Percentiles rank a stretch among this genome's conserved stretches.
Evolutionary conservation across 2,888 invertebrate species (phyloP).

Genomic region (Drosophila peninsularis): DNA sequence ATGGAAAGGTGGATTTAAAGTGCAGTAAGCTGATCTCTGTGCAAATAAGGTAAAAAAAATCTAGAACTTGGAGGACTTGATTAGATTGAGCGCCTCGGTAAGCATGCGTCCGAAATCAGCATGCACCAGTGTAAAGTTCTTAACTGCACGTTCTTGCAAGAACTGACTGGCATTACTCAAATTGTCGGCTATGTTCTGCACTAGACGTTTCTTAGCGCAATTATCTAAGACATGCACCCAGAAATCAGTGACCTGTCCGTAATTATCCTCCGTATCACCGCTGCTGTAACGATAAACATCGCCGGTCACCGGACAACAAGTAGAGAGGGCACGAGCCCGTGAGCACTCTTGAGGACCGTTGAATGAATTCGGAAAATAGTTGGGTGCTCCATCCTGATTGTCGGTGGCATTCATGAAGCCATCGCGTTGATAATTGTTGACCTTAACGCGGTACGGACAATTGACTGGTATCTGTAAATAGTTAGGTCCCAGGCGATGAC

Average conservation of each 20-base stretch:
- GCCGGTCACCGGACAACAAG: slow-evolving; percentile 88
- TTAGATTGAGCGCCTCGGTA: slow-evolving; percentile 87
- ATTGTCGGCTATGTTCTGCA: slow-evolving; percentile 92
- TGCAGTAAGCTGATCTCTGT: slow-evolving; percentile 27
- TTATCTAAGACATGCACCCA: slow-evolving; percentile 92
- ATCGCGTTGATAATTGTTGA: slow-evolving; percentile 94
- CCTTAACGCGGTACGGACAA: slow-evolving; percentile 92
- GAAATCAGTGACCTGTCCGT: slow-evolving; percentile 92
- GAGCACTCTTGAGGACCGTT: slow-evolving; percentile 91
- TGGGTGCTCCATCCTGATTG: slow-evolving; percentile 95
- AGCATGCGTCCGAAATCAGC: slow-evolving; percentile 91
- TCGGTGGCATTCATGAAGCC: slow-evolving; percentile 90
- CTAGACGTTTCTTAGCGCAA: slow-evolving; percentile 89
- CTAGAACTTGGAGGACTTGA: slow-evolving; percentile 87
- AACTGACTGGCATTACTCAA: slow-evolving; percentile 92
- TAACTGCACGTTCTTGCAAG: slow-evolving; percentile 94
- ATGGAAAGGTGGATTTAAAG: slow-evolving; percentile 27
- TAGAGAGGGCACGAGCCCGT: slow-evolving; percentile 86
- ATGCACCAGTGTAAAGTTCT: slow-evolving; percentile 92
- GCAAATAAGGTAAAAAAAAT: slow-evolving; percentile 10
- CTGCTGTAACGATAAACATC: slow-evolving; percentile 93
- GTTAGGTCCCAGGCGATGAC: slow-evolving; percentile 96
- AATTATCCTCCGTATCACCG: slow-evolving; percentile 94
- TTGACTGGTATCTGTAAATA: slow-evolving; percentile 97
- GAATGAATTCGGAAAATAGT: slow-evolving; percentile 99